These are phyloP conservation scores for Mixornis gularis DNA, from an alignment of 2,113 vertebrate species.

Conservation along the genomic window DNA sequence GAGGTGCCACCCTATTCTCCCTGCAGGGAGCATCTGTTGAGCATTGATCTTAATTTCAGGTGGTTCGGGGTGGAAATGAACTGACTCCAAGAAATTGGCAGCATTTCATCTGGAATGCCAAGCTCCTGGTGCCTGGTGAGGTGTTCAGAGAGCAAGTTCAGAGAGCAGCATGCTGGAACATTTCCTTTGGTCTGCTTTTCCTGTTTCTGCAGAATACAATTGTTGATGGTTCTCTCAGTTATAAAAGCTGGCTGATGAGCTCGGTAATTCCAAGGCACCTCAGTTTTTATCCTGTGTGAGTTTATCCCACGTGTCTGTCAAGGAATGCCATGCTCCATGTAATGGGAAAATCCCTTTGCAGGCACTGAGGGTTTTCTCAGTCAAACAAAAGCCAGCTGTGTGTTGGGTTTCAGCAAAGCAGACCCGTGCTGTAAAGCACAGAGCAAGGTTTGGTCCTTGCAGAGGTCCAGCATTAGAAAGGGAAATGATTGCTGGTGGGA, in stretches of 20 bases:
- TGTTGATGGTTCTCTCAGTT: not conserved
- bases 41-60: not conserved
- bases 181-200: not conserved
- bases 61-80: not conserved
- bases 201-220: not conserved
- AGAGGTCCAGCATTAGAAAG: not conserved
- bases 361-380: not conserved
- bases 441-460: not conserved
- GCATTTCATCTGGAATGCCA: not conserved
- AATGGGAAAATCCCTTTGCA: not conserved
- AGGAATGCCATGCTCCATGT: not conserved
- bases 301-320: not conserved
- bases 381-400: not conserved
- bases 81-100: not conserved
- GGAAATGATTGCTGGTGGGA: not conserved
- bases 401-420: not conserved
- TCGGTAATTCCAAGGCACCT: not conserved
- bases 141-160: not conserved
- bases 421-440: accelerated
- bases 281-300: not conserved
- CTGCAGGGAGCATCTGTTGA: not conserved
- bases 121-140: not conserved
- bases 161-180: not conserved
- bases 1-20: not conserved
- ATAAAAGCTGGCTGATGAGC: not conserved